A percentile compares a stretch with the other conserved stretches of the same genome.
Conservation (phyloP, 2,888 invertebrate genomes). For the Aphodius sticticus region DNA sequence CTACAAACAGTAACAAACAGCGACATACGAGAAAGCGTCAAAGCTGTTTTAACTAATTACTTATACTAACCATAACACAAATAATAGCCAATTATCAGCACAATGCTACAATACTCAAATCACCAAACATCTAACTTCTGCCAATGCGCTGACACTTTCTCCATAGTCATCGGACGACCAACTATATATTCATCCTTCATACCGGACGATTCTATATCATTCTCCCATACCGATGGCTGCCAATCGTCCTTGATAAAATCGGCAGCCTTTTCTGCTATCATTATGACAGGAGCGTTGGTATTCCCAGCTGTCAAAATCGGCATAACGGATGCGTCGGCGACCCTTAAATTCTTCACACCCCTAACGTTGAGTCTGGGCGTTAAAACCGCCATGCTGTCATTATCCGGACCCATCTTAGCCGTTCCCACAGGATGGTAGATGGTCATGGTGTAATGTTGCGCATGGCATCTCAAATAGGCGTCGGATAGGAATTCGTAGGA, state of each 20-base stretch:
- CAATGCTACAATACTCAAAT: no score
- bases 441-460: slow-evolving; percentile 77
- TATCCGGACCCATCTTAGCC: slow-evolving; percentile 78
- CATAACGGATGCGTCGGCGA: slow-evolving; percentile 89
- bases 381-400: slow-evolving; percentile 71
- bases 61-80: no score
- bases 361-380: slow-evolving; percentile 78
- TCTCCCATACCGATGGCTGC: slow-evolving; percentile 49
- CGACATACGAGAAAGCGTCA: no score
- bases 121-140: no score
- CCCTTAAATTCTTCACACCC: slow-evolving; percentile 78
- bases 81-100: no score
- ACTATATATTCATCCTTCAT: no score
- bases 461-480: slow-evolving; percentile 80
- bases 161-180: no score
- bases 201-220: no score
- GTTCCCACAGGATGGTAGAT: slow-evolving; percentile 86
- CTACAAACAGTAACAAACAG: no score
- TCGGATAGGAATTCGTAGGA: slow-evolving; percentile 71
- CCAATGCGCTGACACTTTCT: no score
- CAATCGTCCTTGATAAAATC: slow-evolving; percentile 91
- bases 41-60: no score
- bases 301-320: slow-evolving; percentile 88
- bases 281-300: slow-evolving; percentile 88
- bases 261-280: slow-evolving; percentile 90